These are phyloP conservation scores for Dicentrarchus labrax DNA, from an alignment of 2,113 vertebrate species.

Conservation along the genomic window DNA sequence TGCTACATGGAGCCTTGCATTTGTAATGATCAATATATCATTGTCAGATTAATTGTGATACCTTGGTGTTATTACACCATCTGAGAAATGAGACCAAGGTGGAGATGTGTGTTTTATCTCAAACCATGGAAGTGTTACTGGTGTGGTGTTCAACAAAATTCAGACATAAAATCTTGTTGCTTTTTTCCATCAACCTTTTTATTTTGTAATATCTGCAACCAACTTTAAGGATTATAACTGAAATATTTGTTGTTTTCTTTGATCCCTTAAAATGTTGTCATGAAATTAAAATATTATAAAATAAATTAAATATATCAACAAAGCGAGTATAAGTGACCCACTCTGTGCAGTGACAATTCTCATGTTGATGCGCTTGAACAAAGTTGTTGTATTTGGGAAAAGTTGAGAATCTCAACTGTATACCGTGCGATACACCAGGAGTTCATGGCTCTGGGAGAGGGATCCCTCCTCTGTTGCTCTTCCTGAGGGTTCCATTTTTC, in stretches of 20 bases:
- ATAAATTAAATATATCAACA: neutral
- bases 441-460: too few relatives aligned
- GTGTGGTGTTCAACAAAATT: neutral
- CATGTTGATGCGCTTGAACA: too few relatives aligned
- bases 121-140: neutral
- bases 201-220: conserved; percentile 1
- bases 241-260: too few relatives aligned
- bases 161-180: neutral
- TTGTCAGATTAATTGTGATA: conserved; percentile 37
- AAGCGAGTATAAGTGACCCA: neutral
- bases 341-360: neutral
- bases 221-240: neutral
- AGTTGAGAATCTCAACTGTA: neutral
- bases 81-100: neutral
- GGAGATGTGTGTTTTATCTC: neutral
- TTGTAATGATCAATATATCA: conserved; percentile 18
- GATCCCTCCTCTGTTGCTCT: too few relatives aligned
- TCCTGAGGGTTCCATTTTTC: too few relatives aligned
- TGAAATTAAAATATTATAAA: too few relatives aligned
- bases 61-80: conserved; percentile 22
- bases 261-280: too few relatives aligned
- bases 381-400: neutral
- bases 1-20: conserved; percentile 47
- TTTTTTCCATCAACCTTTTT: neutral
- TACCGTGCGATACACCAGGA: neutral